These are phyloP conservation scores for Drosophila athabasca DNA, from an alignment of 1,140 invertebrate species.

Conservation along the genomic window DNA sequence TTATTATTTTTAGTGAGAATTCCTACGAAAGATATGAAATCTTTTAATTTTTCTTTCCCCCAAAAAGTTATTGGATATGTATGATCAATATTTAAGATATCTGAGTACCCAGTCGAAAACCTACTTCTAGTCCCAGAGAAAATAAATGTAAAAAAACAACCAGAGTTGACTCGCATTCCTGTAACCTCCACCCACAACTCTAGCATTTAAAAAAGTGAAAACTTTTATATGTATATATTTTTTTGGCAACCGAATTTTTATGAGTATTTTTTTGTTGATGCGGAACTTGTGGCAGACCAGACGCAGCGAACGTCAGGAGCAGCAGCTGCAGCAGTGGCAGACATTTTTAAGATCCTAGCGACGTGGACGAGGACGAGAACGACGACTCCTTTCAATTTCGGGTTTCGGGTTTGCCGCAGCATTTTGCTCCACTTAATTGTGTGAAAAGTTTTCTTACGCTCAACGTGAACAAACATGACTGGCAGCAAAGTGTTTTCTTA, in stretches of 20 bases:
- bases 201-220: too few species aligned
- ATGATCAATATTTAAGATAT: too few species aligned
- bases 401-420: constrained; percentile 22
- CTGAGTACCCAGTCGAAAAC: too few species aligned
- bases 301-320: constrained; percentile 13
- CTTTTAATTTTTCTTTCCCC: too few species aligned
- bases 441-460: constrained; percentile 60
- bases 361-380: neutral
- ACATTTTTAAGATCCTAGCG: constrained; percentile 13
- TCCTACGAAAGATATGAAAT: too few species aligned
- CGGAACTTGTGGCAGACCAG: neutral
- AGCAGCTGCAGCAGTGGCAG: constrained; percentile 16
- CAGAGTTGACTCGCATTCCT: too few species aligned
- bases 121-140: too few species aligned
- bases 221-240: constrained; percentile 12
- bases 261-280: constrained; percentile 15
- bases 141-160: too few species aligned
- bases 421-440: constrained; percentile 63
- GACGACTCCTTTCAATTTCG: constrained; percentile 19
- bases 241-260: constrained; percentile 42
- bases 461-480: constrained; percentile 44
- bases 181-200: too few species aligned
- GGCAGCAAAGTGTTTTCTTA: constrained; percentile 52
- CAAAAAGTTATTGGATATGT: too few species aligned
- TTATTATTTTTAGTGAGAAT: too few species aligned